These are phyloP conservation scores for Ceyx cyanopectus DNA, from an alignment of 2,113 vertebrate genomes.

Conservation along the genomic window DNA sequence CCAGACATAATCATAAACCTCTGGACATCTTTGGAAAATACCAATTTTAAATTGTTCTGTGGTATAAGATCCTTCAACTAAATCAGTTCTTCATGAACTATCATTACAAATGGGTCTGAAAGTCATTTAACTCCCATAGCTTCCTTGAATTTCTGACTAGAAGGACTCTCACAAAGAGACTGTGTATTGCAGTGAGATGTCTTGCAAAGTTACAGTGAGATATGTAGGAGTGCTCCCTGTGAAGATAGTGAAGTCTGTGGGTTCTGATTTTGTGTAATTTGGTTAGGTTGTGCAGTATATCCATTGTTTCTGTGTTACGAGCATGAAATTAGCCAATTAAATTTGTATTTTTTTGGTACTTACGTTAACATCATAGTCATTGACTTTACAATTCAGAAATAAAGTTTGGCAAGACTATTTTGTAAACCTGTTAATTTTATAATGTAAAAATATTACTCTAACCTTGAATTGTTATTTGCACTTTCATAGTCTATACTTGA, in stretches of 20 bases:
- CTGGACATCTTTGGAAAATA: conserved; percentile 41
- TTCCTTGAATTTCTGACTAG: conserved; percentile 69
- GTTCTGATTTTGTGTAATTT: conserved; percentile 71
- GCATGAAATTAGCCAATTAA: conserved; percentile 82
- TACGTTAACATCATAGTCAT: conserved; percentile 82
- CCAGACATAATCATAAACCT: conserved; percentile 40
- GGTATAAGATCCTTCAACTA: conserved; percentile 65
- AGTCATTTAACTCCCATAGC: conserved; percentile 65
- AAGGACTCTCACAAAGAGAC: conserved; percentile 58
- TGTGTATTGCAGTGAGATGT: conserved; percentile 69
- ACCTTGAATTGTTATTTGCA: conserved; percentile 99
- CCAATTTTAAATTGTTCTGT: conserved; percentile 35
- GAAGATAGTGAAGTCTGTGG: conserved; percentile 72
- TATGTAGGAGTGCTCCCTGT: conserved; percentile 74
- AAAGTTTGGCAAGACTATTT: conserved; percentile 91
- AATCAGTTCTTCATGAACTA: conserved; percentile 53
- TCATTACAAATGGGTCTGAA: conserved; percentile 70
- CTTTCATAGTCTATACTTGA: conserved; percentile 99
- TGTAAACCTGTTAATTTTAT: conserved; percentile 96
- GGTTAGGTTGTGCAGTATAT: conserved; percentile 73
- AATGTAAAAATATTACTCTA: conserved; percentile 92
- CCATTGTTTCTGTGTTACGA: conserved; percentile 79
- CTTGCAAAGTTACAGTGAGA: conserved; percentile 72
- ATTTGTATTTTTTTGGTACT: conserved; percentile 87
- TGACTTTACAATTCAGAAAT: conserved; percentile 82